Evolutionary conservation across 2,888 invertebrate species (phyloP).

Genomic region (Pseudococcus viburni): DNA sequence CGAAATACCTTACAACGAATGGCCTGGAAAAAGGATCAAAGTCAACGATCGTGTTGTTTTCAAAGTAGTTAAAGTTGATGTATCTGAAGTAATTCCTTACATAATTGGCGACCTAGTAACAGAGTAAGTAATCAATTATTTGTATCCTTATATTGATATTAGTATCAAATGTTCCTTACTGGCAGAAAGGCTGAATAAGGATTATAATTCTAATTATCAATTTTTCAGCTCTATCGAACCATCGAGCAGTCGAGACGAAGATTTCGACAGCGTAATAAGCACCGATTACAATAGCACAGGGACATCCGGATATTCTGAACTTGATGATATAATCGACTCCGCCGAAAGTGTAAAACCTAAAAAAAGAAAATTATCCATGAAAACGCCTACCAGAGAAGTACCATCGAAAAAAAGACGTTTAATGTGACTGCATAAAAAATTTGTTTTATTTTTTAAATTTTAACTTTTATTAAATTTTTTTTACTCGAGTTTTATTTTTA

Average conservation of each 20-base stretch:
- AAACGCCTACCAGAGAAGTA: background rate
- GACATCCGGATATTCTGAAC: conserved; percentile 45
- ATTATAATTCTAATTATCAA: background rate
- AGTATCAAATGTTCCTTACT: background rate
- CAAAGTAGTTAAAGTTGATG: conserved; percentile 61
- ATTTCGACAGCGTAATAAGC: conserved; percentile 45
- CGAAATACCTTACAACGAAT: conserved; percentile 34
- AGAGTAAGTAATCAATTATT: conserved; percentile 2
- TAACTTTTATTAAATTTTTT: background rate
- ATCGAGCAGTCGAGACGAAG: conserved; percentile 6
- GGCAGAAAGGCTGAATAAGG: too few relatives aligned
- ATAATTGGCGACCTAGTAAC: conserved; percentile 56
- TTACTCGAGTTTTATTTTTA: background rate
- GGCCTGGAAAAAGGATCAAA: conserved; percentile 35
- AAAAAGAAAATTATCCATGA: conserved; percentile 53
- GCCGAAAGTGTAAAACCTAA: conserved; percentile 6
- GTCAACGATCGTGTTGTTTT: conserved; percentile 23
- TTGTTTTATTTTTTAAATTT: background rate
- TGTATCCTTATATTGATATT: background rate
- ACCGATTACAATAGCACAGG: conserved; percentile 22
- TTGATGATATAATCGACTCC: conserved; percentile 28
- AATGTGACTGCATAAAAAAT: background rate
- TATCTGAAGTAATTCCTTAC: conserved; percentile 60
- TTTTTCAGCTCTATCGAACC: background rate
- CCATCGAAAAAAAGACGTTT: background rate